Evolutionary conservation across 2,888 invertebrate species (phyloP).

Genomic region (Lepidonotus clava): DNA sequence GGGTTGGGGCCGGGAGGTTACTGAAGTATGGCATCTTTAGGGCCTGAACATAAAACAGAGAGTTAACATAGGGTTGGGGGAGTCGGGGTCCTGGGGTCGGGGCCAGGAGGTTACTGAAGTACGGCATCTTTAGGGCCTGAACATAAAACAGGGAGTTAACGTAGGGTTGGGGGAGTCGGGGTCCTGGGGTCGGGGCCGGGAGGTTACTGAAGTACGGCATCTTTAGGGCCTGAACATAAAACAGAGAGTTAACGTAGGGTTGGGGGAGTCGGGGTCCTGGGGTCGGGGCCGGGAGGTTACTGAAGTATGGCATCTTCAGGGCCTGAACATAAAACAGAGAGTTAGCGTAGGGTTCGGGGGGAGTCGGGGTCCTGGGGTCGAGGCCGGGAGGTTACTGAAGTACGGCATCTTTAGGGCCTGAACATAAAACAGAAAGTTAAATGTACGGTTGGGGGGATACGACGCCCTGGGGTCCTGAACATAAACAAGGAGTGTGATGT

Average conservation of each 20-base stretch:
- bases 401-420: background rate
- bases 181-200: slow-evolving; percentile 83
- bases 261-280: slow-evolving; percentile 91
- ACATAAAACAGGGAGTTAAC: background rate
- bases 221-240: background rate
- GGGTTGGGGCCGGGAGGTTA: slow-evolving; percentile 93
- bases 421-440: background rate
- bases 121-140: background rate
- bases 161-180: background rate
- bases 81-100: slow-evolving; percentile 81
- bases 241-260: slow-evolving; percentile 81
- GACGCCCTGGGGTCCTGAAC: background rate
- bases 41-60: slow-evolving; percentile 81
- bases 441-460: background rate
- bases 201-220: slow-evolving; percentile 80
- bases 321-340: slow-evolving; percentile 81
- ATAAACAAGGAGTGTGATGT: no score
- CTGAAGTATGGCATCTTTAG: slow-evolving; percentile 94
- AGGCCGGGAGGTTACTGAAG: background rate
- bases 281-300: slow-evolving; percentile 93
- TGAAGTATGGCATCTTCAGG: slow-evolving; percentile 93
- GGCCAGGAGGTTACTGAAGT: slow-evolving; percentile 82
- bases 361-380: background rate
- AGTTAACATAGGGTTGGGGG: background rate
- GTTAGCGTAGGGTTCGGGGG: background rate